These are phyloP conservation scores for Clinocottus analis DNA, from an alignment of 2,113 vertebrate genomes.

Conservation along the genomic window DNA sequence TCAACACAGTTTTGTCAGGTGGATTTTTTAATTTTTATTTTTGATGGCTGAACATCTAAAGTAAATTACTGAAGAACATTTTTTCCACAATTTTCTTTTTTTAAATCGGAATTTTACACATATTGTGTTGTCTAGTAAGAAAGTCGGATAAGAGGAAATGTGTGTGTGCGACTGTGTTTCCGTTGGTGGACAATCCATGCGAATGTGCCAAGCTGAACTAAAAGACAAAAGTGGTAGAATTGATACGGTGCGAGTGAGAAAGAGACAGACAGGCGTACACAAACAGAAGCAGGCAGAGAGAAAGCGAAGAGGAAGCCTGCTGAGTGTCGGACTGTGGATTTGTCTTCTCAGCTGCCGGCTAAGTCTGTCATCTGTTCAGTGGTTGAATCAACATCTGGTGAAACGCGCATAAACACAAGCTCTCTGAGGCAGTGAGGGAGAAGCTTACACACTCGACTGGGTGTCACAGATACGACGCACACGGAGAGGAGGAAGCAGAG, in stretches of 20 bases:
- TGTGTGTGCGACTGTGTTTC: neutral
- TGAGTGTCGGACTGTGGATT: constrained; percentile 60
- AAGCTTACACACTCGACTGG: constrained; percentile 43
- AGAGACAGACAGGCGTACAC: constrained; percentile 30
- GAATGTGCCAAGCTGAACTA: constrained; percentile 2
- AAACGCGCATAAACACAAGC: constrained; percentile 47
- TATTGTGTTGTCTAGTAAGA: neutral
- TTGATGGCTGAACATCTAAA: constrained; percentile 39
- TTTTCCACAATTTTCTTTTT: neutral
- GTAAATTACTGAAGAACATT: too few relatives aligned
- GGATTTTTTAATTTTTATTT: too few relatives aligned
- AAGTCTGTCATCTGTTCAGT: constrained; percentile 67
- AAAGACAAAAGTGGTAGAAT: neutral
- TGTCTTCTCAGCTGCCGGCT: constrained; percentile 63
- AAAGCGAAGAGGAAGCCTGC: constrained; percentile 39
- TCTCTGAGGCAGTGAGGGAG: constrained; percentile 24
- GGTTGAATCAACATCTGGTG: constrained; percentile 73
- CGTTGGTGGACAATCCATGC: neutral
- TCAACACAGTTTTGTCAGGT: too few relatives aligned
- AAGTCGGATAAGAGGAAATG: neutral
- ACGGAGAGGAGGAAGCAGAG: constrained; percentile 3
- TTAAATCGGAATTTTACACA: constrained; percentile 26
- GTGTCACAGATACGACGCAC: constrained; percentile 24
- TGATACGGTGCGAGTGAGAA: constrained; percentile 15
- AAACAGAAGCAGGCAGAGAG: constrained; percentile 52